phyloP scores from a whole-genome alignment of 1,140 invertebrate genomes.

The Laupala kohalensis region DNA sequence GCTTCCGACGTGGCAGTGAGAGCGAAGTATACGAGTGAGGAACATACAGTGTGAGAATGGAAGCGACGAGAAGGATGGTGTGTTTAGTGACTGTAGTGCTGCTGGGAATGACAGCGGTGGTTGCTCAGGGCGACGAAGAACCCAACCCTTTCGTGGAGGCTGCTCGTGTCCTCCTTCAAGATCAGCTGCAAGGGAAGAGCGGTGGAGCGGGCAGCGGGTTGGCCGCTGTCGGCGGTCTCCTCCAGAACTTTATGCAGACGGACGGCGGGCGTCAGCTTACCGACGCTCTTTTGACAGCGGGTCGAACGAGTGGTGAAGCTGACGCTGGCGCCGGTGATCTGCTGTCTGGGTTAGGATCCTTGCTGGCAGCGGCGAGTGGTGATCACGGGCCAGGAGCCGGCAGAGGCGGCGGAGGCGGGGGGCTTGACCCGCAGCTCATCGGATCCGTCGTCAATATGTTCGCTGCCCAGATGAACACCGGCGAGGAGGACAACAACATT shows the following conservation, averaged over 20 bases:
- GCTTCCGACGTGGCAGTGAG: background rate
- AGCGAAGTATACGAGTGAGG: background rate
- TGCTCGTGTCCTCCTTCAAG: slow-evolving; percentile 20
- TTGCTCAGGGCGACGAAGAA: slow-evolving; percentile 16
- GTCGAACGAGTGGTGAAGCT: background rate
- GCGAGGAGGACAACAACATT: slow-evolving; percentile 7
- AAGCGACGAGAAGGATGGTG: background rate
- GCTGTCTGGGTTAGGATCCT: slow-evolving; percentile 4
- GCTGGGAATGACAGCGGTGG: background rate
- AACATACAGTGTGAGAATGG: background rate
- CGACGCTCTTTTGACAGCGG: background rate
- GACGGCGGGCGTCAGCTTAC: slow-evolving; percentile 7
- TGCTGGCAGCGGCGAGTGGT: background rate
- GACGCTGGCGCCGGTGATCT: background rate
- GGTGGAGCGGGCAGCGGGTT: slow-evolving; percentile 10
- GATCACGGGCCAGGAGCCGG: too few species aligned
- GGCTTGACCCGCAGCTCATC: background rate
- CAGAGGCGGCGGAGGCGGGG: background rate
- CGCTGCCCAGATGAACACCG: background rate
- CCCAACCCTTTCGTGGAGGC: slow-evolving; percentile 22
- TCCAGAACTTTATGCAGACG: slow-evolving; percentile 13
- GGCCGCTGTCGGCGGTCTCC: slow-evolving; percentile 10
- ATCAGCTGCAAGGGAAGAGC: slow-evolving; percentile 14
- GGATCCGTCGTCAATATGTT: background rate
- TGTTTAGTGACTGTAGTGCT: background rate